phyloP scores from a whole-genome alignment of 2,888 invertebrate species.

The Julus scandinavius region DNA sequence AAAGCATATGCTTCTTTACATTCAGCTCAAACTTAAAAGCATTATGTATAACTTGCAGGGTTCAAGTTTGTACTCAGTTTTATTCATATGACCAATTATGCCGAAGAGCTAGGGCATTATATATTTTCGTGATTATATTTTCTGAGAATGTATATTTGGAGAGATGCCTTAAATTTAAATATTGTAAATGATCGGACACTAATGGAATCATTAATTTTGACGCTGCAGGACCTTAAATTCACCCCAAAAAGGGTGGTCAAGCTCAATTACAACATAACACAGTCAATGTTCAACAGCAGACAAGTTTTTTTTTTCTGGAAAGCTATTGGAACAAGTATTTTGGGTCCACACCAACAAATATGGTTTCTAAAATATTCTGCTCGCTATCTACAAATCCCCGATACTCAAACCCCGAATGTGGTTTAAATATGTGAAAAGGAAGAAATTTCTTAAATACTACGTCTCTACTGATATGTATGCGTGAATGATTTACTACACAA shows the following conservation, averaged over 20 bases:
- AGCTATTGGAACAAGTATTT: background rate
- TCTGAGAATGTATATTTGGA: background rate
- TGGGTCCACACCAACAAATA: conserved; percentile 31
- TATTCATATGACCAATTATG: background rate
- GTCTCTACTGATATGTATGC: conserved; percentile 42
- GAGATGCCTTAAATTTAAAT: background rate
- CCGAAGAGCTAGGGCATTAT: background rate
- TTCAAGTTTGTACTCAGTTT: background rate
- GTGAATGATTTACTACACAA: conserved; percentile 1
- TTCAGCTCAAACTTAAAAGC: too few relatives aligned
- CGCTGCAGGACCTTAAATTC: conserved; percentile 7
- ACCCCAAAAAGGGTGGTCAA: background rate
- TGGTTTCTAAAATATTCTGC: background rate
- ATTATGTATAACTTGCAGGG: too few relatives aligned
- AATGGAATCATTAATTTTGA: background rate
- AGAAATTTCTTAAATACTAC: background rate
- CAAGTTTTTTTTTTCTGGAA: background rate
- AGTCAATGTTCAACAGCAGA: conserved; percentile 36
- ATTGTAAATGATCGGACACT: background rate
- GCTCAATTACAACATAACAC: background rate
- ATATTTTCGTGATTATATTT: background rate
- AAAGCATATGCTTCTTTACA: too few relatives aligned
- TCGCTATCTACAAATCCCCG: background rate
- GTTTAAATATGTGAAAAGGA: background rate
- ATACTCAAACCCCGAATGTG: background rate